Percentiles rank a stretch among this genome's conserved stretches.
Conservation (phyloP, 2,888 invertebrate genomes). For the Zele albiditarsus region DNA sequence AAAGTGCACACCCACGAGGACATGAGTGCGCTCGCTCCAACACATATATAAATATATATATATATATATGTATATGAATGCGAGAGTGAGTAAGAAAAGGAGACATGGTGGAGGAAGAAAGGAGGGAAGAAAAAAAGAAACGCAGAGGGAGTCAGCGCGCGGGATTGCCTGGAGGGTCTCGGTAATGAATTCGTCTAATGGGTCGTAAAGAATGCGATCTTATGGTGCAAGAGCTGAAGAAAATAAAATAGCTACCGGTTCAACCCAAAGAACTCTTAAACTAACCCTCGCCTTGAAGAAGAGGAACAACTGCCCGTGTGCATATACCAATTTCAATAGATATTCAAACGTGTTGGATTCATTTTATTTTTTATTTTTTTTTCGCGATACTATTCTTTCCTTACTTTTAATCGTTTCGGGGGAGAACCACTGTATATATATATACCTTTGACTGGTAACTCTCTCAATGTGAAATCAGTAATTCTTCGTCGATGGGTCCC, state of each 20-base stretch:
- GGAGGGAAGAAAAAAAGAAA: slow-evolving; percentile 36
- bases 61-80: neutral
- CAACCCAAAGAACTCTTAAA: slow-evolving; percentile 62
- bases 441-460: slow-evolving; percentile 51
- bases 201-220: slow-evolving; percentile 73
- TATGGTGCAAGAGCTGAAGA: slow-evolving; percentile 69
- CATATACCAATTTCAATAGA: slow-evolving; percentile 24
- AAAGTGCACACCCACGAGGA: slow-evolving; percentile 9
- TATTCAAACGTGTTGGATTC: slow-evolving; percentile 22
- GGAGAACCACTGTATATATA: slow-evolving; percentile 51
- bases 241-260: slow-evolving; percentile 72
- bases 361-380: slow-evolving; percentile 10
- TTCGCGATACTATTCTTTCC: slow-evolving; percentile 3
- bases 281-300: slow-evolving; percentile 59
- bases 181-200: slow-evolving; percentile 73
- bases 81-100: neutral
- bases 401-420: slow-evolving; percentile 36
- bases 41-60: neutral
- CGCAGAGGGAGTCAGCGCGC: slow-evolving; percentile 40
- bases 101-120: neutral
- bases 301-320: slow-evolving; percentile 16
- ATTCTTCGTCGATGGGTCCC: slow-evolving; percentile 60
- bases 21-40: neutral
- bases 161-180: slow-evolving; percentile 59
- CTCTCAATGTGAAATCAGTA: slow-evolving; percentile 58